These are phyloP conservation scores for Pangasianodon gigas DNA, from an alignment of 2,113 vertebrate genomes.

Conservation along the genomic window DNA sequence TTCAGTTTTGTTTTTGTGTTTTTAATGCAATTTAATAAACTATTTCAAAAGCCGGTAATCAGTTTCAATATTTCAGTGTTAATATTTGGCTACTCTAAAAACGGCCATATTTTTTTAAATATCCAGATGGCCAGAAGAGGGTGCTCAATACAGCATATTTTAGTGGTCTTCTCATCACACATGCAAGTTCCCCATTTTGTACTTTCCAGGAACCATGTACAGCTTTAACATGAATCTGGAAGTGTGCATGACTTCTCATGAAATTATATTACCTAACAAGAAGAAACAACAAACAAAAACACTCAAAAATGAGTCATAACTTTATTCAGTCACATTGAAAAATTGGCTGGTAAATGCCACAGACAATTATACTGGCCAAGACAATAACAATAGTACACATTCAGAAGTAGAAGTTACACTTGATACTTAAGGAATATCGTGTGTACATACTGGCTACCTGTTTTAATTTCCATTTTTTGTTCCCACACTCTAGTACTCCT, in stretches of 20 bases:
- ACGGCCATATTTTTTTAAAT: neutral
- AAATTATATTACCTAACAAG: neutral
- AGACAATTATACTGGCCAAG: neutral
- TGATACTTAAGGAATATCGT: conserved; percentile 49
- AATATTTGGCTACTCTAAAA: neutral
- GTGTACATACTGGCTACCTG: conserved; percentile 45
- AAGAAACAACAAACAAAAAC: neutral
- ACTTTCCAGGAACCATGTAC: conserved; percentile 8
- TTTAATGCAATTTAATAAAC: conserved; percentile 26
- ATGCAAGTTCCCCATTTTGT: neutral
- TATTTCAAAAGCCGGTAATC: neutral
- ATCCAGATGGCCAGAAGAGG: conserved; percentile 1
- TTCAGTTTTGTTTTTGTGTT: conserved; percentile 11
- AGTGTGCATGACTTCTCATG: neutral
- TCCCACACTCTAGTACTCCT: conserved; percentile 67
- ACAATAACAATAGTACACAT: conserved; percentile 41
- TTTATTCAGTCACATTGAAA: conserved; percentile 49
- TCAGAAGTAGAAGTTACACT: conserved; percentile 46
- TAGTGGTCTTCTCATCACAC: neutral
- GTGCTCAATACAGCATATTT: neutral
- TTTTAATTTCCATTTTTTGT: conserved; percentile 8
- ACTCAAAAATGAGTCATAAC: neutral
- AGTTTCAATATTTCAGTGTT: neutral
- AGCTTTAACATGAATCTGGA: neutral
- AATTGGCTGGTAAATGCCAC: conserved; percentile 22